Percentiles rank a stretch among this genome's conserved stretches.
Conservation (phyloP, 2,888 invertebrate species). For the Achlya flavicornis region DNA sequence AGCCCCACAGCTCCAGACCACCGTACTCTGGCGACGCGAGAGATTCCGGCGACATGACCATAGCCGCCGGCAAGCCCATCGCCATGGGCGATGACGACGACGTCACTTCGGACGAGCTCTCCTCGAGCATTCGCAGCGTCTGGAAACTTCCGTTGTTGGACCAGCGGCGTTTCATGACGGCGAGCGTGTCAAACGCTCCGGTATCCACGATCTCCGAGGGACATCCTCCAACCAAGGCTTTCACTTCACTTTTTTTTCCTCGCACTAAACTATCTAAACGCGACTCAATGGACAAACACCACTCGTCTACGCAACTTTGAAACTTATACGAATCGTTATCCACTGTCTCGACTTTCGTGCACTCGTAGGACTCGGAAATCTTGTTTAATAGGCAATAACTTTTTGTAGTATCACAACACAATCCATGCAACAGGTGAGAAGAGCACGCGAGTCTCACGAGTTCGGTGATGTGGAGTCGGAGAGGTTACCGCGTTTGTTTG, state of each 20-base stretch:
- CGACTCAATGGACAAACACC: constrained; percentile 71
- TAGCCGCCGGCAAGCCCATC: constrained; percentile 87
- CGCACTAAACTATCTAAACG: constrained; percentile 77
- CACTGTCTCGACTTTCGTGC: constrained; percentile 58
- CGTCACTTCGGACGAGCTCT: constrained; percentile 90
- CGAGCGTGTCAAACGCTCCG: constrained; percentile 76
- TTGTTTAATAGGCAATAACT: constrained; percentile 38
- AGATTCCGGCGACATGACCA: constrained; percentile 91
- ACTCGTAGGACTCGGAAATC: constrained; percentile 51
- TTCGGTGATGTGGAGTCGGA: constrained; percentile 55
- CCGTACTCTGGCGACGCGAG: constrained; percentile 90
- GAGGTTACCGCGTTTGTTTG: constrained; percentile 61
- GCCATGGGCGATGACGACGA: constrained; percentile 85
- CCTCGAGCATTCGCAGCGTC: constrained; percentile 86
- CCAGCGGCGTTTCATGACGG: constrained; percentile 90
- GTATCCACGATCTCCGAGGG: constrained; percentile 65
- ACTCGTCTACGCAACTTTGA: constrained; percentile 63
- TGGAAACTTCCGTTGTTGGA: constrained; percentile 89
- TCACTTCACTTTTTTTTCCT: constrained; percentile 80
- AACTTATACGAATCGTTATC: constrained; percentile 67
- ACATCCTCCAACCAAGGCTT: constrained; percentile 77
- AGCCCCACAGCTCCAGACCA: constrained; percentile 93
- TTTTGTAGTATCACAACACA: constrained; percentile 66
- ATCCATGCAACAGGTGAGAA: constrained; percentile 69
- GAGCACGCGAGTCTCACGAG: constrained; percentile 62